Evolutionary conservation across 2,113 vertebrate species (phyloP).

Genomic region (Lycocorax pyrrhopterus): DNA sequence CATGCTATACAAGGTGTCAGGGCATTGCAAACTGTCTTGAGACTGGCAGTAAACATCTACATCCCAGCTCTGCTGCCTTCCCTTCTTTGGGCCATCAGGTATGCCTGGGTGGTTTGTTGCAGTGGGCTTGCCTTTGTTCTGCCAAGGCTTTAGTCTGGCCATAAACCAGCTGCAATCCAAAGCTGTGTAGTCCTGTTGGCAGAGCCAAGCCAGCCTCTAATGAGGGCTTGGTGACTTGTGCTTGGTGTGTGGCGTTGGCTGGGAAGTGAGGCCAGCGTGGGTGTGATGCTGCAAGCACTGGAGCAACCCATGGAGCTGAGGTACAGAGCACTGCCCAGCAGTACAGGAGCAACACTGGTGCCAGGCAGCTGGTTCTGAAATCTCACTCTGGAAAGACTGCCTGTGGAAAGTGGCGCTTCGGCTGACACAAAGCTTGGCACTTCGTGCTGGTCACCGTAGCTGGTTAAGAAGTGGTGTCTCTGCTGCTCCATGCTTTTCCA

Average conservation of each 20-base stretch:
- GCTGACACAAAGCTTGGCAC: not conserved
- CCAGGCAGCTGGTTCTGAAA: not conserved
- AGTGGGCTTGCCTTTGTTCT: not conserved
- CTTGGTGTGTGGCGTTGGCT: not conserved
- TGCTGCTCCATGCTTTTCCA: not conserved
- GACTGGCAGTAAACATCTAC: not conserved
- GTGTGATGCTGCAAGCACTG: not conserved
- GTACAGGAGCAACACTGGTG: not conserved
- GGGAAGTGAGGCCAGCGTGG: not conserved
- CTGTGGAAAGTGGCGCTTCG: not conserved
- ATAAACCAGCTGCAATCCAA: not conserved
- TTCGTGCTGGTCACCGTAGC: accelerated
- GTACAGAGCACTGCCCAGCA: not conserved
- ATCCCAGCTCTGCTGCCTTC: not conserved
- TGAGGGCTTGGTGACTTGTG: not conserved
- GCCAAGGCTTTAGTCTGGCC: not conserved
- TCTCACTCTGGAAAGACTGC: not conserved
- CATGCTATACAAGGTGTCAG: not conserved
- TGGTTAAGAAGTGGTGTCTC: not conserved
- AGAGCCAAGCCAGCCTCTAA: not conserved
- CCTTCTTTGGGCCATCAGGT: not conserved
- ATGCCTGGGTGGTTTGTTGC: not conserved
- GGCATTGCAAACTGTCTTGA: not conserved
- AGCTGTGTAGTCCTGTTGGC: not conserved
- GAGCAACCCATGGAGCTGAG: not conserved